Conservation (phyloP, 2,888 invertebrate genomes). For the Athalia cordata region DNA sequence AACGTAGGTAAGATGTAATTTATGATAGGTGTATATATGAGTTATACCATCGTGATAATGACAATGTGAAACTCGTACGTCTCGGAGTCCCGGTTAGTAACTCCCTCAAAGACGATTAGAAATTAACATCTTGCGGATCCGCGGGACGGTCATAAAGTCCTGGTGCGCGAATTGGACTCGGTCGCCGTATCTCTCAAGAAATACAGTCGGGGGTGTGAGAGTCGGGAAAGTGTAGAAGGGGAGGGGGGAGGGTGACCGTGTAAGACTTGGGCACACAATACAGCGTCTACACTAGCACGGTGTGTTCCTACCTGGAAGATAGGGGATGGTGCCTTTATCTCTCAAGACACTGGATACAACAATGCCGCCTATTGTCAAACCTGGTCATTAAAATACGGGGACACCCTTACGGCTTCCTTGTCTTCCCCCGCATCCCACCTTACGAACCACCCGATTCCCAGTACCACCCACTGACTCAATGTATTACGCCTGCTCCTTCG, state of each 20-base stretch:
- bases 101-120: conserved; percentile 45
- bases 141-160: conserved; percentile 39
- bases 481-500: conserved; percentile 49
- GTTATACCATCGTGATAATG: neutral
- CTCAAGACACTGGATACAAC: conserved; percentile 45
- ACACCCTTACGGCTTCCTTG: conserved; percentile 54
- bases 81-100: conserved; percentile 24
- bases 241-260: conserved; percentile 45
- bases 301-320: conserved; percentile 40
- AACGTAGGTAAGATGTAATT: too few species aligned
- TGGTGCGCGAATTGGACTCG: conserved; percentile 42
- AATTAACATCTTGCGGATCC: conserved; percentile 46
- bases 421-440: conserved; percentile 36
- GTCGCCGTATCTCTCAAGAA: conserved; percentile 46
- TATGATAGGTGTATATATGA: too few species aligned
- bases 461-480: conserved; percentile 44
- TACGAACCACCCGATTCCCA: neutral
- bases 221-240: conserved; percentile 51
- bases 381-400: conserved; percentile 69
- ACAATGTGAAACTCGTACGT: conserved; percentile 38
- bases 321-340: conserved; percentile 56
- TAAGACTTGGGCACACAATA: conserved; percentile 52
- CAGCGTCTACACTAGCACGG: conserved; percentile 38
- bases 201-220: conserved; percentile 26
- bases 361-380: conserved; percentile 63